phyloP scores from a whole-genome alignment of 2,113 vertebrate genomes.

The Halcyon senegalensis region DNA sequence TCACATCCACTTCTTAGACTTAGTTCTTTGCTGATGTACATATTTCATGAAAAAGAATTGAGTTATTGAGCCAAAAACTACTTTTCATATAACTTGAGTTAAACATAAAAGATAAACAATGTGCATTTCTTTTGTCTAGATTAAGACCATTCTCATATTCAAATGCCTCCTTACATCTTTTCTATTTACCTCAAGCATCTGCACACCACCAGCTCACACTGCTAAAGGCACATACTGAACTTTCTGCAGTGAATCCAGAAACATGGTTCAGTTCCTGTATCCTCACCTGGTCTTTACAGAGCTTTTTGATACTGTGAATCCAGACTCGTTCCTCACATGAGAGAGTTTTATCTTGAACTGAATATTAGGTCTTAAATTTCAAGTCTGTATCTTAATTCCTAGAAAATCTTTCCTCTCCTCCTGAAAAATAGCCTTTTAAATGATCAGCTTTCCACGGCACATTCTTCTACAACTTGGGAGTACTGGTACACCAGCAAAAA shows the following conservation, averaged over 20 bases:
- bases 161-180: not conserved
- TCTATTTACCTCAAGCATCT: not conserved
- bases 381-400: not conserved
- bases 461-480: not conserved
- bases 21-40: not conserved
- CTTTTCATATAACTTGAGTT: not conserved
- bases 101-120: not conserved
- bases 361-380: not conserved
- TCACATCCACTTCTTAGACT: not conserved
- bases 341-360: not conserved
- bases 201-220: not conserved
- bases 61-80: not conserved
- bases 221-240: not conserved
- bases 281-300: not conserved
- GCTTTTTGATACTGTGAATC: not conserved
- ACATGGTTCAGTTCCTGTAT: not conserved
- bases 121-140: not conserved
- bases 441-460: not conserved
- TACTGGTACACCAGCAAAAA: not conserved
- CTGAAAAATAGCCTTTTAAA: not conserved
- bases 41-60: not conserved
- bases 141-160: not conserved
- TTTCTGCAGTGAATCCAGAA: not conserved
- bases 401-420: not conserved
- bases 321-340: not conserved